phyloP scores from a whole-genome alignment of 2,113 vertebrate genomes.

The Osmerus eperlanus region DNA sequence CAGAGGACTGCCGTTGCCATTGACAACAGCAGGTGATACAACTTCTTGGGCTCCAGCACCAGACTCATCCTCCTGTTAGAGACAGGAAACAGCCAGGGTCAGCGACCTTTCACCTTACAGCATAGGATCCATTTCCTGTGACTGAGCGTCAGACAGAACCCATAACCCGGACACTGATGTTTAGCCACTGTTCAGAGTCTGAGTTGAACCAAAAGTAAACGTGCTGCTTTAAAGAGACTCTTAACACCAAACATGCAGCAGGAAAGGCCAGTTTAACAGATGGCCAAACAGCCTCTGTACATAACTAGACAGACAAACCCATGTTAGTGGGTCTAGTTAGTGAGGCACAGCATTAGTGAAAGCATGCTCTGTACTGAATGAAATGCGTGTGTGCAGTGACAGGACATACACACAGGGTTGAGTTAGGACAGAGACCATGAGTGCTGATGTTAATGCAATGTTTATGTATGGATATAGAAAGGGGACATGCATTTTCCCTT shows the following conservation, averaged over 20 bases:
- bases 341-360: slow-evolving; percentile 34
- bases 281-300: neutral
- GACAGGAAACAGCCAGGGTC: slow-evolving; percentile 10
- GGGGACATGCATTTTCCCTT: slow-evolving; percentile 1
- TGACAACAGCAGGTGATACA: neutral
- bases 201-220: neutral
- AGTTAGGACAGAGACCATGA: slow-evolving; percentile 2
- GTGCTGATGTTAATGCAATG: slow-evolving; percentile 2
- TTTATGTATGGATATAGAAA: neutral
- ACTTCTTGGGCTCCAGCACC: slow-evolving; percentile 19
- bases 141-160: no score
- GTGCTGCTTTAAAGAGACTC: no score
- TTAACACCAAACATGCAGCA: neutral
- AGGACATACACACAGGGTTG: neutral
- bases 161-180: no score
- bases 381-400: neutral
- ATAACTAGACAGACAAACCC: neutral
- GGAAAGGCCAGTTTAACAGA: neutral
- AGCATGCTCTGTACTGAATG: slow-evolving; percentile 23
- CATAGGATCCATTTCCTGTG: no score
- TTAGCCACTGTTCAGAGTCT: no score
- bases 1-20: slow-evolving; percentile 14
- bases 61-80: slow-evolving; percentile 49
- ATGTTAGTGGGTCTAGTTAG: slow-evolving; percentile 4
- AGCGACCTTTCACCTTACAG: slow-evolving; percentile 2